phyloP scores from a whole-genome alignment of 2,888 invertebrate genomes.

The Sisyra terminalis region DNA sequence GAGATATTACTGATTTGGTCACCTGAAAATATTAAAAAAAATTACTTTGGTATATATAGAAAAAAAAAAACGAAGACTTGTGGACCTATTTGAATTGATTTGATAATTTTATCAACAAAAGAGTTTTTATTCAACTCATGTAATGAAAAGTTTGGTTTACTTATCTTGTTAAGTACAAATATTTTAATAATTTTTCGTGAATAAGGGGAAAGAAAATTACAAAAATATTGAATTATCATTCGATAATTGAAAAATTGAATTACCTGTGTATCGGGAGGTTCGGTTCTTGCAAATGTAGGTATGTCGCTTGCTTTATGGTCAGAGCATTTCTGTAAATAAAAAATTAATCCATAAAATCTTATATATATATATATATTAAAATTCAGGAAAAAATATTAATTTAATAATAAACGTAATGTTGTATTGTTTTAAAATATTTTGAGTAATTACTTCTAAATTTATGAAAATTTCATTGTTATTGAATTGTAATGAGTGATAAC shows the following conservation, averaged over 20 bases:
- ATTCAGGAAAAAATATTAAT: no score
- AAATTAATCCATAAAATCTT: no score
- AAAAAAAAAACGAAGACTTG: no score
- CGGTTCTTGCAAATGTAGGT: constrained; percentile 84
- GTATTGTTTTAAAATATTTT: no score
- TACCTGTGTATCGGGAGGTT: constrained; percentile 87
- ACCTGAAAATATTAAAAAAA: constrained; percentile 39
- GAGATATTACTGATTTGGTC: constrained; percentile 83
- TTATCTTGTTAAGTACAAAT: constrained; percentile 8
- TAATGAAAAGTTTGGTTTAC: constrained; percentile 7
- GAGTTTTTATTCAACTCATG: no score
- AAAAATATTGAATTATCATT: not conserved
- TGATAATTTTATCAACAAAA: no score
- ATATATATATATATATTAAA: no score
- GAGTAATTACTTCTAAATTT: no score
- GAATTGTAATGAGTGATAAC: no score
- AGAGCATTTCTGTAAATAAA: constrained; percentile 75
- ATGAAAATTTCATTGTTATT: no score
- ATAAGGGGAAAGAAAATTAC: not conserved
- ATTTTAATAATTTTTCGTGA: not conserved
- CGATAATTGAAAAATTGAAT: constrained; percentile 10
- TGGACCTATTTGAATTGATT: constrained; percentile 5
- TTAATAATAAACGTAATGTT: no score
- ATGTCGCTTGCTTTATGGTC: constrained; percentile 76
- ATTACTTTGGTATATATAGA: not conserved